Base-by-base conservation (phyloP, 2,888 invertebrate genomes). In the Hydrotaea diabolus region DNA sequence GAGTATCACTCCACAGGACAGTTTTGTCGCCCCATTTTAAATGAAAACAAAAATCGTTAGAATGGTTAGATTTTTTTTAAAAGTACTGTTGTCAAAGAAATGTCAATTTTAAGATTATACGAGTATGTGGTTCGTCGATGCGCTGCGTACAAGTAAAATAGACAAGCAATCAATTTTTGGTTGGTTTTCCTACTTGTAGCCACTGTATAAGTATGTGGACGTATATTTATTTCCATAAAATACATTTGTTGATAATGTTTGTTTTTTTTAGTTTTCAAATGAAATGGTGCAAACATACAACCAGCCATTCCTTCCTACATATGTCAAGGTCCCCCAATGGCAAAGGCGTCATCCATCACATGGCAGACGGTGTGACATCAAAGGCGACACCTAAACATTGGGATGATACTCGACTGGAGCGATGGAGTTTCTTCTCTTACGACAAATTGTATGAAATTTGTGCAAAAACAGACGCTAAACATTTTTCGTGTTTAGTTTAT, bases 271-370 rank as follows among this genome's bases (percentile, higher is more conserved):
- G 21, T 46, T 69, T 46, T 21, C 46, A 69, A 13, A 69, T 23
- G 15, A 46, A 19, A 17, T 43, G 19, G 5, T 11, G 55, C 23
- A 23, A 13, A 8, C 43, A 9, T 66, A 1, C 43, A 39, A 9
- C 39, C 26, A 2, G 23, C 21, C 26, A 66, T 39, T 8, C 26
- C 59, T 13, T 69, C 66, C 3, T 9, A 3, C 82, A 74, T 82
- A 43, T 82, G 79, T 85, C 85, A 85, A 85, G 85, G 82, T 82
- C 79, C 74, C 79, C 46, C 39, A 49, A 49, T 46, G 21, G 17
- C n/a, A 64, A n/a, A 46, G 69, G 46, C 69, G 43, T 23, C 69
- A 31, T 31, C 21, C 69, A 46, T 59, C 69, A 46, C 8, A 49
- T n/a, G 49, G 7, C 49, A 49, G 59, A 59, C 23, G 59, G 59